phyloP scores from a whole-genome alignment of 2,113 vertebrate species.

The Grallaria varia region DNA sequence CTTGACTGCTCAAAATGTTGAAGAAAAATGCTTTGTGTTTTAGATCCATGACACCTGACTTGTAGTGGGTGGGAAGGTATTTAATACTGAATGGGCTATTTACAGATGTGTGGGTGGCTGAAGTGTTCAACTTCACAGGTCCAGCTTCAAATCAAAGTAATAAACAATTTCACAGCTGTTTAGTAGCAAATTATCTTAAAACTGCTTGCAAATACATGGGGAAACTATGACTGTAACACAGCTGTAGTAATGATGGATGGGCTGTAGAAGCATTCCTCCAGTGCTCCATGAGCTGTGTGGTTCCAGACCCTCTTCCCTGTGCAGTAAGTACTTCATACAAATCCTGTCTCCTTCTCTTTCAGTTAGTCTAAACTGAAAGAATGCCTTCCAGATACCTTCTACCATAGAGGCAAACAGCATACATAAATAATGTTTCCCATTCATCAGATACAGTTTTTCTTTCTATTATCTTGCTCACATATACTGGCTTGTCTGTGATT shows the following conservation, averaged over 20 bases:
- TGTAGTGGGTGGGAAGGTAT: neutral
- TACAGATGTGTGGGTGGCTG: neutral
- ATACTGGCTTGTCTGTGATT: constrained; percentile 72
- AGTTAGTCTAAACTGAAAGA: constrained; percentile 26
- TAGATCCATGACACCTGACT: neutral
- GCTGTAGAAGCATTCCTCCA: neutral
- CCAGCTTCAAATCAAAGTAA: neutral
- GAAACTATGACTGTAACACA: neutral
- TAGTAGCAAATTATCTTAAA: neutral
- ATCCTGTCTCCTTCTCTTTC: neutral
- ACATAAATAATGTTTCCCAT: constrained; percentile 55
- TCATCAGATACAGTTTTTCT: constrained; percentile 55
- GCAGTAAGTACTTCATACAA: neutral
- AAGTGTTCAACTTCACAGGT: neutral
- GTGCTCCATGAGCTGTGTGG: neutral
- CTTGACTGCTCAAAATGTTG: neutral
- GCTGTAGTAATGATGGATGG: neutral
- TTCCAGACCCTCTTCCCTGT: neutral
- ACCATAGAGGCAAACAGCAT: constrained; percentile 47
- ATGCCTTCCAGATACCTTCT: constrained; percentile 10
- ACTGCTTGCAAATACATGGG: neutral
- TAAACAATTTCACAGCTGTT: constrained; percentile 13
- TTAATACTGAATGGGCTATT: neutral
- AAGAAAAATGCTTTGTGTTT: neutral
- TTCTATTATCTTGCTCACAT: constrained; percentile 73